Evolutionary conservation across 2,797 vertebrate genomes (phyloP), one percentile per base, ranked within the genome.

Genomic region (Lycodopsis pacificus): DNA sequence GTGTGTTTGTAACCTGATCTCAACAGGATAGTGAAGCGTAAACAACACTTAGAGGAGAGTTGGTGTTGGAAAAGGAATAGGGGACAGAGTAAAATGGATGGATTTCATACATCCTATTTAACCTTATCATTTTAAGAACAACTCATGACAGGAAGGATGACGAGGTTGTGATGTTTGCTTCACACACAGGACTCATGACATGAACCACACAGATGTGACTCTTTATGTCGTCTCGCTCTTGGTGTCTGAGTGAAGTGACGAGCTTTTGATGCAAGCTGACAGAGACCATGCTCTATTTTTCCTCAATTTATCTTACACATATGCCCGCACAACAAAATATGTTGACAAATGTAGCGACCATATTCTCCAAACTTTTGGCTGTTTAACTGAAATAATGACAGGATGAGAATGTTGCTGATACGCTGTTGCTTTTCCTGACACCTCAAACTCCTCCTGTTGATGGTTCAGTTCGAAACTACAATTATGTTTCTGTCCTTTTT

Each of bases 1-100:
- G 42, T 53, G 70, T 71, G 61, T 65, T 30, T 40, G 78, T 80
- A 61, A 77, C 36, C 27, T 63, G 63, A 79, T 54, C 40, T 42
- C 34, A 49, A 42, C 7, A 0, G 6, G 11, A 13, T 30, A 7
- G 5, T 15, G 19, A n/a, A 11, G 5, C 5, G 0, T 54, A 7
- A 51, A 12, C 46, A 1, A 8, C 19, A 48, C 46, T 48, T 19
- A 5, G 7, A 59, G 22, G 25, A n/a, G 8, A 59, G 22, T 17
- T 36, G 27, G 9, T 7, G 17, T 8, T 13, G 22, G n/a, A 32
- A 49, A 32, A 13, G 10, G 25, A 42, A 25, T 22, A 15, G 22
- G 7, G 17, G 57, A 25, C 19, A n/a, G 34, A 15, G 25, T 51
- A n/a, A 51, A 11, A 19, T 46, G 8, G 34, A 36, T 8, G 30